Percentiles rank a stretch among this genome's conserved stretches.
Evolutionary conservation across 2,888 invertebrate genomes (phyloP).

Genomic region (Nezara viridula): DNA sequence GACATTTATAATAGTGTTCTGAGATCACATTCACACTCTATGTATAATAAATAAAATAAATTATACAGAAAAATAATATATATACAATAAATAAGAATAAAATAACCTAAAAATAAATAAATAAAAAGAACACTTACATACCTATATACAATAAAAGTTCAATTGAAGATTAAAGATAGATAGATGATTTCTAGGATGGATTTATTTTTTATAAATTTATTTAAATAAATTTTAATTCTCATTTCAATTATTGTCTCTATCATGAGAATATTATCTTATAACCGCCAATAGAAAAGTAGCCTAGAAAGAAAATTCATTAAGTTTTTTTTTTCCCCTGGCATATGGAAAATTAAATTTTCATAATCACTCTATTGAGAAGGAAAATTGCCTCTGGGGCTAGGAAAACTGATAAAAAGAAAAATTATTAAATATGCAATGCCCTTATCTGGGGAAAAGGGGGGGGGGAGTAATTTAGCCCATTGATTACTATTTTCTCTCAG

Average conservation of each 20-base stretch:
- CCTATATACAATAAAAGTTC: no score
- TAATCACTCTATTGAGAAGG: neutral
- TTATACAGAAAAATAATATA: no score
- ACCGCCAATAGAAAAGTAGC: neutral
- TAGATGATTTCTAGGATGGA: no score
- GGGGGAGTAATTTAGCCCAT: neutral
- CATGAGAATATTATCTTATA: neutral
- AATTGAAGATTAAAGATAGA: no score
- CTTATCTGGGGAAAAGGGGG: neutral
- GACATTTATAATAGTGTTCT: no score
- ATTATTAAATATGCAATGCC: slow-evolving; percentile 11
- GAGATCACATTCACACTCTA: no score
- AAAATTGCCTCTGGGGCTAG: neutral
- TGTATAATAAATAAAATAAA: no score
- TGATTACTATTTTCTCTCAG: neutral
- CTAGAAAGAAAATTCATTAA: neutral
- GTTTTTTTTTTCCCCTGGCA: neutral
- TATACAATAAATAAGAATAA: no score
- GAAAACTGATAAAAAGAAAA: slow-evolving; percentile 10
- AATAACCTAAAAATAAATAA: no score
- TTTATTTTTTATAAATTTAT: neutral
- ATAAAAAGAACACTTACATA: no score
- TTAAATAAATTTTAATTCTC: neutral
- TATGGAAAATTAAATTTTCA: slow-evolving; percentile 34
- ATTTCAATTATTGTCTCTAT: neutral